Base-by-base conservation (phyloP, 2,888 invertebrate species). In the Trichopoda pennipes region DNA sequence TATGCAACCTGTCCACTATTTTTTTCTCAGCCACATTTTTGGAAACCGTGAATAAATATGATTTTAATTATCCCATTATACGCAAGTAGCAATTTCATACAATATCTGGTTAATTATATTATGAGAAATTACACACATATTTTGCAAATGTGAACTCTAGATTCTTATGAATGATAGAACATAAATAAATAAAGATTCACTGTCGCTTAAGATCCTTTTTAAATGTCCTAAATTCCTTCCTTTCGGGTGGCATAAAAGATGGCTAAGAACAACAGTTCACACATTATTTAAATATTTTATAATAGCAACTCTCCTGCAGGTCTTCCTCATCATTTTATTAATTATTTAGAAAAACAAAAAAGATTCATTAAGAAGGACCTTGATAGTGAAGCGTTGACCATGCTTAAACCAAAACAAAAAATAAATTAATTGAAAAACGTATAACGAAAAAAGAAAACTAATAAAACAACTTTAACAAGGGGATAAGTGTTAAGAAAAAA, bases 371-470 rank as follows among this genome's bases (percentile, higher is more conserved):
- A 55, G 55, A 42, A 16, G 9, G 19, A 51, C 19, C n/a, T 47
- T 53, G 47, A 60, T 68, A 28, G n/a, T 53, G 23, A 76, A 56
- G 68, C 47, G 61, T 58, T 75, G 69, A 80, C 49, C 56, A 63
- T 55, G 56, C 55, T 47, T 17, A 44, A 19, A 56, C 35, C 19
- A 12, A 73, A 69, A n/a, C 16, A n/a, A 16, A 66, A 55, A 32
- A 51, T 61, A 72, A 55, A 19, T 79, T 82, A 82, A 82, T 72
- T 79, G 75, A 75, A 82, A 82, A 78, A 78, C 75, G 61, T 66
- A 72, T 60, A 42, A 75, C 44, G 68, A 51, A 55, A 56, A 82
- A 63, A 6, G 8, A 28, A 28, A 28, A 4, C 4, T 7, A 28
- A 28, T 28, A 4, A 28, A 72, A 82, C 53, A 63, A 70, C 14